These are phyloP conservation scores for Ypsolopha sequella DNA, from an alignment of 2,888 invertebrate genomes.

Conservation along the genomic window DNA sequence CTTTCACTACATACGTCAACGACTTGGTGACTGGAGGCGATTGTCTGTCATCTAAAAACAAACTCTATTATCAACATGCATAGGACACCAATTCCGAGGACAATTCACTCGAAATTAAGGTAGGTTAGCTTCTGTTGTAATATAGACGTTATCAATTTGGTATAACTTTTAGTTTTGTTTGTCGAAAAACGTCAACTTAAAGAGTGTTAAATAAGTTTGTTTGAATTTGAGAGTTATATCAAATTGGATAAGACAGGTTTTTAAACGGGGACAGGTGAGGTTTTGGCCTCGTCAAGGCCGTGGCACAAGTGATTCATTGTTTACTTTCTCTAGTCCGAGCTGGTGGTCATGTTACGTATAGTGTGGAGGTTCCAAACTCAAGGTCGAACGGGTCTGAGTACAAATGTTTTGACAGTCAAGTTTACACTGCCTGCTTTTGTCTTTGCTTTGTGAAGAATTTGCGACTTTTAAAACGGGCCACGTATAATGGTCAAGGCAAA, in stretches of 20 bases:
- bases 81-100: constrained; percentile 25
- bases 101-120: background rate
- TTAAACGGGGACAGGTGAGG: background rate
- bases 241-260: background rate
- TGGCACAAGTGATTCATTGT: constrained; percentile 34
- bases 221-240: no score
- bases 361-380: constrained; percentile 28
- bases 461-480: no score
- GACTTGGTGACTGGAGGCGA: background rate
- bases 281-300: constrained; percentile 52
- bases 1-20: constrained; percentile 41
- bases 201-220: background rate
- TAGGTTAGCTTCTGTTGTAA: background rate
- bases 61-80: constrained; percentile 21
- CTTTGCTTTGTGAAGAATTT: no score
- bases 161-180: constrained; percentile 21
- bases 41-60: constrained; percentile 10
- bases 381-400: constrained; percentile 26
- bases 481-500: no score
- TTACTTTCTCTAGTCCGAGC: constrained; percentile 51
- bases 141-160: background rate
- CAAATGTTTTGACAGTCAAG: constrained; percentile 1
- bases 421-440: background rate
- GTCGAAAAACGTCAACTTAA: background rate
- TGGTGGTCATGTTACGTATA: constrained; percentile 42